Base-by-base conservation (phyloP, 2,888 invertebrate species). In the Quadroppia sp. region DNA sequence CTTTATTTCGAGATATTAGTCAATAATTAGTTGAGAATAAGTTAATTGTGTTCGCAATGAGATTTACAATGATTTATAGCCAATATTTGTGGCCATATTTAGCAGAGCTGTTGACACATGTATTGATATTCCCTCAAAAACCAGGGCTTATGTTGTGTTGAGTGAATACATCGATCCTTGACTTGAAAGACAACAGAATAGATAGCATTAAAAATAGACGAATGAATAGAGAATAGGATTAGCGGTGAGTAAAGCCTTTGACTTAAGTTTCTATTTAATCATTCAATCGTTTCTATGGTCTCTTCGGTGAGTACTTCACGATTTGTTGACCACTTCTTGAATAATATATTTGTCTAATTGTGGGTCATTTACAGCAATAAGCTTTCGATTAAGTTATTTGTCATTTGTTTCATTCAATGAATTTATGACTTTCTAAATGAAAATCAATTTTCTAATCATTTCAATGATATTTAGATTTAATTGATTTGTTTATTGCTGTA, bases 211-310 rank as follows among this genome's bases (percentile, higher is more conserved):
- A 42, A 48, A 74, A 59, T 53, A 45, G 59, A 28, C 25, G 48
- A 56, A 30, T 53, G 56, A 40, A 25, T n/a, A 72, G 72, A 72
- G 53, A 74, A 74, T 71, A 50, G 61, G 42, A 48, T 50, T 71
- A 74, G 70, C 36, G 70, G 40, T 71, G 45, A 71, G 36, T 71
- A 40, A 48, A 28, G 45, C 59, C n/a, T 48, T 53, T 48, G 61
- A 13, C 25, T 25, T 36, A 64, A 64, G 48, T 56, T 56, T 56
- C 28, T 15, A 28, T 28, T 56, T 56, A 4, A 56, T 59, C 9
- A 20, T 36, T 36, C 23, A 6, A 40, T 40, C 53, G 23, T 20
- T 53, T 53, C 53, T 20, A 9, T 64, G 32, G 59, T 40, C 36
- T 13, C 20, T 32, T 64, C 40, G 64, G 64, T 64, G 40, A 64